Conservation (phyloP, 2,888 invertebrate genomes). For the Caenorhabditis sinica region DNA sequence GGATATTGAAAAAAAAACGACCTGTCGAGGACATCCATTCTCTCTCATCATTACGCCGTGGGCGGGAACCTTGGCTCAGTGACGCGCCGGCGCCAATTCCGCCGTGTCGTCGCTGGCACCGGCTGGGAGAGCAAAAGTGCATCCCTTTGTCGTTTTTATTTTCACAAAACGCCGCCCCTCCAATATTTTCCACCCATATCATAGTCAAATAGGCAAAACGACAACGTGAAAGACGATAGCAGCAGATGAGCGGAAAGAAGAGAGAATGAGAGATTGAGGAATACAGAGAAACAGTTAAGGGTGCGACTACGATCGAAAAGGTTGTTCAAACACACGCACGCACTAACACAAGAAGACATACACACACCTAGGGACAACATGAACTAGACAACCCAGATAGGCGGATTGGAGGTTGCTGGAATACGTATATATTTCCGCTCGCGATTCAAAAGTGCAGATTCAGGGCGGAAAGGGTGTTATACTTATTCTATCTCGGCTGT, state of each 20-base stretch:
- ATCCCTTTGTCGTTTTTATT: neutral
- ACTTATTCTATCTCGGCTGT: slow-evolving; percentile 6
- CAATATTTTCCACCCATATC: slow-evolving; percentile 9
- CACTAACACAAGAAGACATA: neutral
- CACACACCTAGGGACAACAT: slow-evolving; percentile 12
- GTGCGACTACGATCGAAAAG: slow-evolving; percentile 40
- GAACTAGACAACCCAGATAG: slow-evolving; percentile 47
- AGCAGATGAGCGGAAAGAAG: neutral
- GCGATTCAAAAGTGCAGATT: slow-evolving; percentile 39
- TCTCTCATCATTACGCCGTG: slow-evolving; percentile 5
- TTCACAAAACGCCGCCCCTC: slow-evolving; percentile 21
- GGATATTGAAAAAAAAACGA: slow-evolving; percentile 20
- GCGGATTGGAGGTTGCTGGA: slow-evolving; percentile 39
- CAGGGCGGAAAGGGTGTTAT: slow-evolving; percentile 26
- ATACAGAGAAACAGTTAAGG: slow-evolving; percentile 43
- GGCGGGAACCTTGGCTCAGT: neutral
- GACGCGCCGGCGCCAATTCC: slow-evolving; percentile 18
- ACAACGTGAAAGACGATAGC: slow-evolving; percentile 44
- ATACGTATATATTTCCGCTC: neutral
- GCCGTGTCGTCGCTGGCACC: slow-evolving; percentile 7
- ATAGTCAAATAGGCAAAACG: slow-evolving; percentile 40
- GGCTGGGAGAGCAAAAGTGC: slow-evolving; percentile 22
- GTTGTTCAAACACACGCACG: slow-evolving; percentile 56
- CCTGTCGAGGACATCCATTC: slow-evolving; percentile 16
- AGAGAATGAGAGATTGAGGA: neutral